Conservation (phyloP, 2,888 invertebrate species). For the Clepsis dumicolana region DNA sequence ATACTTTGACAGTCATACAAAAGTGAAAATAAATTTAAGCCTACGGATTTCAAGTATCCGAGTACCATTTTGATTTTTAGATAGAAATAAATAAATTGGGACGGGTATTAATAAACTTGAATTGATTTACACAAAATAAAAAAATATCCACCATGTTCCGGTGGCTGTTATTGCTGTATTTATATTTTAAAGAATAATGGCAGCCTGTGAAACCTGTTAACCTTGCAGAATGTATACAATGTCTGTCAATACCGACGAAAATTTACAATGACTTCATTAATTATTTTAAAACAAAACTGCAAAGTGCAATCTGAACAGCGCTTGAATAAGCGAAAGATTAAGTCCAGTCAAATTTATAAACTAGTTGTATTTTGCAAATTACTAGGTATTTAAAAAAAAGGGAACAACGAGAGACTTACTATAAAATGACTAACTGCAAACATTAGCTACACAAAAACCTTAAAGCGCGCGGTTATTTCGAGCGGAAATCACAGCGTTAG, state of each 20-base stretch:
- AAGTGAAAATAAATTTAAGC: slow-evolving; percentile 5
- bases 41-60: not conserved
- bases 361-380: too few species aligned
- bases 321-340: too few species aligned
- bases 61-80: not conserved
- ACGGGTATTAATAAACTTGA: not conserved
- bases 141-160: not conserved
- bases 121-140: not conserved
- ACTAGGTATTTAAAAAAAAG: too few species aligned
- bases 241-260: slow-evolving; percentile 1
- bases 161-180: not conserved
- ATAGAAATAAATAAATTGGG: not conserved
- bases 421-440: too few species aligned
- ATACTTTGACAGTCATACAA: not conserved
- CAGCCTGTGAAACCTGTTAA: not conserved
- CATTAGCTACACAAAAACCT: too few species aligned
- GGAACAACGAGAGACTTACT: too few species aligned
- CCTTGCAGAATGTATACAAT: not conserved
- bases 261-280: not conserved
- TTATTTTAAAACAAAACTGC: not conserved
- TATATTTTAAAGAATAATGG: not conserved
- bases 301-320: too few species aligned
- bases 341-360: too few species aligned
- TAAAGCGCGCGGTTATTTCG: too few species aligned
- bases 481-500: too few species aligned